A percentile compares a stretch with the other conserved stretches of the same genome.
phyloP scores from a whole-genome alignment of 2,888 invertebrate species.

The Entomobrya multifasciata region DNA sequence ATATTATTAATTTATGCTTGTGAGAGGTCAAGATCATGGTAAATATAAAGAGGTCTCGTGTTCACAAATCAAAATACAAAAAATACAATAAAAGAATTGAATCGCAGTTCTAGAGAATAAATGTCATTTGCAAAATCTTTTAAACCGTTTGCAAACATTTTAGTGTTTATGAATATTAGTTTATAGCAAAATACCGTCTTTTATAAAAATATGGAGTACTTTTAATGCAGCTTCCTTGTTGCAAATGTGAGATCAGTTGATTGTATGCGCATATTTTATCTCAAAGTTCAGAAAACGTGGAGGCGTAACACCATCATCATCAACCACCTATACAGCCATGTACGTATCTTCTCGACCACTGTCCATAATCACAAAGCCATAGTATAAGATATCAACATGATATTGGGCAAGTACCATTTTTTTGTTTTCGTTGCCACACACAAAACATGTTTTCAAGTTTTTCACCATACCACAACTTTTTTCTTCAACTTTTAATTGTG shows the following conservation, averaged over 20 bases:
- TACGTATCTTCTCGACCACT: not conserved
- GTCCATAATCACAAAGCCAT: not conserved
- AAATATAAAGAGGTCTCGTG: not conserved
- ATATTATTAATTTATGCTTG: conserved; percentile 10
- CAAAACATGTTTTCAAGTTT: conserved; percentile 12
- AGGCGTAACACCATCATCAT: conserved; percentile 6
- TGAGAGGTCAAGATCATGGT: conserved; percentile 32
- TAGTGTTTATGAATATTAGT: too few species aligned
- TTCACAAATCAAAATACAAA: not conserved
- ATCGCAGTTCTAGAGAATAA: too few species aligned
- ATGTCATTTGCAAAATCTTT: too few species aligned
- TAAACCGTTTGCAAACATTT: too few species aligned
- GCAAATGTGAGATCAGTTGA: not conserved
- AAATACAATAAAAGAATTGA: not conserved
- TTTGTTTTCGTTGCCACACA: conserved; percentile 12
- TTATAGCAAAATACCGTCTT: too few species aligned
- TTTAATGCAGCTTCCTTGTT: conserved; percentile 20
- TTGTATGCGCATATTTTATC: not conserved
- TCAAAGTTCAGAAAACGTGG: not conserved
- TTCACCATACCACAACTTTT: not conserved
- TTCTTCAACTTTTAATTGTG: not conserved
- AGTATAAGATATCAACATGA: too few species aligned
- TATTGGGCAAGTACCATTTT: conserved; percentile 5
- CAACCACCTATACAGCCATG: not conserved
- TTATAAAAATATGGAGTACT: too few species aligned